Evolutionary conservation across 2,113 vertebrate genomes (phyloP).

Genomic region (Erpornis zantholeuca): DNA sequence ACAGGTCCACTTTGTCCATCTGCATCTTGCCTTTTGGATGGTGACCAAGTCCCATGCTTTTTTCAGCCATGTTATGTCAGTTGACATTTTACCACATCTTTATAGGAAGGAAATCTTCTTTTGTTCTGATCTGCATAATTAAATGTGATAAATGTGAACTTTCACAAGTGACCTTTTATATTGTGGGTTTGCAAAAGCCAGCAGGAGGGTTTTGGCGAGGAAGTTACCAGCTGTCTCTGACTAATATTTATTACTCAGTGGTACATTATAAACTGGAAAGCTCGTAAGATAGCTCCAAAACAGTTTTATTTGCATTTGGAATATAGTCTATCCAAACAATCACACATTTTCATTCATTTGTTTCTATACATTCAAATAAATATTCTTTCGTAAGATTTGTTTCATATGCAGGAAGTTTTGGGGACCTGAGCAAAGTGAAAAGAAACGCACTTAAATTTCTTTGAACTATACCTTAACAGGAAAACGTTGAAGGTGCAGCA

Average conservation of each 20-base stretch:
- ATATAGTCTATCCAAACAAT: neutral
- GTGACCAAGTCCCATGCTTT: neutral
- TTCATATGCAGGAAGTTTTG: neutral
- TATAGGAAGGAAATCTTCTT: neutral
- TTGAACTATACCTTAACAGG: conserved; percentile 72
- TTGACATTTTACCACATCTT: conserved; percentile 31
- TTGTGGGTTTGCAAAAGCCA: neutral
- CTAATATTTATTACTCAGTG: conserved; percentile 1
- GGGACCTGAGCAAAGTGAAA: neutral
- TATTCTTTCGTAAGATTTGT: neutral
- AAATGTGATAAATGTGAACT: conserved; percentile 24
- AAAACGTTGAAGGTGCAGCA: conserved; percentile 80
- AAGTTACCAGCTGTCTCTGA: conserved; percentile 23
- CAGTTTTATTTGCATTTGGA: neutral
- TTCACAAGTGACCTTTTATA: conserved; percentile 32
- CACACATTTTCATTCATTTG: neutral
- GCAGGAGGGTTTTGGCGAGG: neutral
- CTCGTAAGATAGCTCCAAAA: neutral
- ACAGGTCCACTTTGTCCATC: neutral
- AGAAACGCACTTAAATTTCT: conserved; percentile 1
- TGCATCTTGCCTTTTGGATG: neutral
- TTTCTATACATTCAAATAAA: neutral
- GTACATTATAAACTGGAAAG: neutral
- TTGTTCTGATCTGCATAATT: conserved; percentile 36
- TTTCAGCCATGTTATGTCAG: neutral